Conservation (phyloP, 2,888 invertebrate species). For the Tetramorium bicarinatum region DNA sequence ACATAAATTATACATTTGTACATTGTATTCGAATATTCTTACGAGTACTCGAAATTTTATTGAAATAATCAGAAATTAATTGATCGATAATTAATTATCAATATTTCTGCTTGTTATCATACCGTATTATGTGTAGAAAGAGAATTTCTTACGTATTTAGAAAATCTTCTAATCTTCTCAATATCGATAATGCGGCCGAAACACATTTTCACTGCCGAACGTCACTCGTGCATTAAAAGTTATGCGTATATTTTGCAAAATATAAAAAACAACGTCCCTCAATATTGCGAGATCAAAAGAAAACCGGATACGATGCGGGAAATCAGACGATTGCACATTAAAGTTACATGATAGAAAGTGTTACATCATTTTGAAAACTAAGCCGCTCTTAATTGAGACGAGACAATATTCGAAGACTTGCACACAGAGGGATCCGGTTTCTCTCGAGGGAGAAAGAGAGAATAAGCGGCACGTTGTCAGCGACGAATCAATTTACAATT, state of each 20-base stretch:
- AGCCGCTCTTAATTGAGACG: background rate
- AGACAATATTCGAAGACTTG: constrained; percentile 14
- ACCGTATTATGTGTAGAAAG: background rate
- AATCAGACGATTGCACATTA: background rate
- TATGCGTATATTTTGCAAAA: background rate
- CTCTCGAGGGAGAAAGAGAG: background rate
- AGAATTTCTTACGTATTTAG: constrained; percentile 17
- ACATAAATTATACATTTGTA: background rate
- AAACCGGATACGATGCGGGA: background rate
- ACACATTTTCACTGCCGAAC: constrained; percentile 21
- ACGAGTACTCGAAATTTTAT: background rate
- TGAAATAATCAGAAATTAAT: constrained; percentile 16
- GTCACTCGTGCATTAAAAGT: background rate
- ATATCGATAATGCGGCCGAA: background rate
- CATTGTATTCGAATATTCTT: background rate
- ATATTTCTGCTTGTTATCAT: background rate
- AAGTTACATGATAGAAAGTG: constrained; percentile 4
- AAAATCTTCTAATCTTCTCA: constrained; percentile 12
- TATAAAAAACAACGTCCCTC: background rate
- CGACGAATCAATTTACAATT: constrained; percentile 41
- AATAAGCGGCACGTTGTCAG: background rate
- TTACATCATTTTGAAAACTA: constrained; percentile 4
- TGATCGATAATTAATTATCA: background rate
- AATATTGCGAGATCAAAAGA: background rate
- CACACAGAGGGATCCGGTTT: background rate